Conservation (phyloP, 2,113 vertebrate genomes). For the Grus americana region DNA sequence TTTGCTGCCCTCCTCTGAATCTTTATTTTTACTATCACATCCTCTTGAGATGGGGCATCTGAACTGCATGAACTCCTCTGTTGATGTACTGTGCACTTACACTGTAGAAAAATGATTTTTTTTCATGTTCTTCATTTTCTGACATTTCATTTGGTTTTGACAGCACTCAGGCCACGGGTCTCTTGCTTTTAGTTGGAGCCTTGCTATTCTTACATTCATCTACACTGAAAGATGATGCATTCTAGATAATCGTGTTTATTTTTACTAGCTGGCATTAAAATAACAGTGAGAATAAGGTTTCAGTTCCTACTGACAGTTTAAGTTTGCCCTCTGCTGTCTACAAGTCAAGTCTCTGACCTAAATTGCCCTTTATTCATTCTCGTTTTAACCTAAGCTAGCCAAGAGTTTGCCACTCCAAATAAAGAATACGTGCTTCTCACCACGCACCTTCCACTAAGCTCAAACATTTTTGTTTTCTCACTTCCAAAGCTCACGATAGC, state of each 20-base stretch:
- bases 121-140: background rate
- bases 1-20: background rate
- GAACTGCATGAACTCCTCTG: background rate
- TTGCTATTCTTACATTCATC: background rate
- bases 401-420: background rate
- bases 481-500: background rate
- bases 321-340: background rate
- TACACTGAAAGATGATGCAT: background rate
- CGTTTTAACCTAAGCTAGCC: background rate
- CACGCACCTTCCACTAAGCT: accelerated
- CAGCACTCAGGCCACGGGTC: background rate
- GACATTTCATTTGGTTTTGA: background rate
- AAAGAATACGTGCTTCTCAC: background rate
- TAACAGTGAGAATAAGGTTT: background rate
- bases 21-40: background rate
- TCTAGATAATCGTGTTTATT: background rate
- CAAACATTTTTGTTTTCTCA: background rate
- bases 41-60: background rate
- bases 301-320: background rate
- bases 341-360: background rate
- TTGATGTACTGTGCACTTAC: background rate
- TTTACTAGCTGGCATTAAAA: background rate
- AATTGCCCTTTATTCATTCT: background rate
- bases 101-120: background rate
- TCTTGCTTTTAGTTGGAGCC: background rate